A percentile compares a stretch with the other conserved stretches of the same genome.
Evolutionary conservation across 2,113 vertebrate genomes (phyloP).

Genomic region (Eulemur rufifrons): DNA sequence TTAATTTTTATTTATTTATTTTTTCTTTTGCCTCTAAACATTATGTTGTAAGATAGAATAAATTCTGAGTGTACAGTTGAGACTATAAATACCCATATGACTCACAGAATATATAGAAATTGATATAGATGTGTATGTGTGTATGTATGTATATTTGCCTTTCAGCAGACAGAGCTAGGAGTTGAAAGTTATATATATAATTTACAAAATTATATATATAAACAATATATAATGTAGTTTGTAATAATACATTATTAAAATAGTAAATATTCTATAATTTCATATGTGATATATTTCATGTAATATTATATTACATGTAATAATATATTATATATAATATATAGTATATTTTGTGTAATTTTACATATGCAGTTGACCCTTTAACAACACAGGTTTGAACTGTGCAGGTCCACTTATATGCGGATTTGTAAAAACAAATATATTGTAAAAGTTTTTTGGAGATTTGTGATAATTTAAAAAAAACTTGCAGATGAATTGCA

Average conservation of each 20-base stretch:
- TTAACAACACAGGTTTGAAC: too few species aligned
- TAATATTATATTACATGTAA: background rate
- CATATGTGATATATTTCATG: background rate
- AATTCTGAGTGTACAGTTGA: background rate
- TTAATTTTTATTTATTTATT: too few species aligned
- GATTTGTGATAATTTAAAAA: too few species aligned
- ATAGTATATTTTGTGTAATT: too few species aligned
- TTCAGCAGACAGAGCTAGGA: background rate
- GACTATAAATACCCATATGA: background rate
- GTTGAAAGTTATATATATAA: background rate
- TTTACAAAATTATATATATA: background rate
- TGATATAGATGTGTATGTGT: background rate
- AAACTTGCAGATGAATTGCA: too few species aligned
- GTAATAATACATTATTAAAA: background rate
- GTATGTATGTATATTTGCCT: background rate
- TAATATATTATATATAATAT: background rate
- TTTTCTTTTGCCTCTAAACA: too few species aligned
- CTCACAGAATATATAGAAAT: background rate
- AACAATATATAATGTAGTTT: background rate
- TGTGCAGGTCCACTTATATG: too few species aligned
- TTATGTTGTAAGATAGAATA: background rate
- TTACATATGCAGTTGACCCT: too few species aligned
- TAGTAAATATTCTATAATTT: background rate
- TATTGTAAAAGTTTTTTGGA: too few species aligned
- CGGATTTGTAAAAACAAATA: too few species aligned